Base-by-base conservation (phyloP, 2,113 vertebrate species). In the Andinoacara biseriatus region DNA sequence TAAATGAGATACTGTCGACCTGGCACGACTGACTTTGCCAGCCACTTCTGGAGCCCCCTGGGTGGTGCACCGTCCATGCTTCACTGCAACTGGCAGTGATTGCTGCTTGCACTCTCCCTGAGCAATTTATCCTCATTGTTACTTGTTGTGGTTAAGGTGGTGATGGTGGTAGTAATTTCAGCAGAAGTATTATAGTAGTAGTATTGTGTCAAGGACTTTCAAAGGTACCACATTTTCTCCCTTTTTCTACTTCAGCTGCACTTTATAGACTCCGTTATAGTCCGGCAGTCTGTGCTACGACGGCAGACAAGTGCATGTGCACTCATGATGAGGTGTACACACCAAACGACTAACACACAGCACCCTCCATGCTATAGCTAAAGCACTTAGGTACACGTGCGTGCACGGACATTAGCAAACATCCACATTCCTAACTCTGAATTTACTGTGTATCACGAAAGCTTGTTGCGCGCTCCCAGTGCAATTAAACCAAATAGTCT, bases 101-200 rank as follows among this genome's bases (percentile, higher is more conserved):
- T 72, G 67, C 46, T 72, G 46, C 67, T n/a, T 52, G 26, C 67
- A 33, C 67, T 72, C 18, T 72, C 17, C 26, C 46, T 0, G 6
- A 33, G 26, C 67, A 72, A n/a, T 72, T 72, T 72, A 72, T 72
- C 46, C 67, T 72, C 31, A 31, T 33, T 72, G 10, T 72, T 72
- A 54, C 31, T 72, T 31, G 67, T 18, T 8, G 46, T 52, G 43
- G 46, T 31, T 26, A 52, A 72, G 26, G 31, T n/a, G 26, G 49
- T 49, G 24, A 72, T 72, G 46, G 26, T 13, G 46, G 46, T 31
- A 7, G 18, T n/a, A 52, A 72, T 72, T 33, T 46, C 46, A 72
- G 46, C 46, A 72, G 29, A 31, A 72, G 52, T 72, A 46, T 72
- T 72, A 54, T 33, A 72, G 67, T 33, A n/a, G 67, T 72, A 46